phyloP scores from a whole-genome alignment of 1,140 invertebrate genomes.

The Rhyacophila brunnea region DNA sequence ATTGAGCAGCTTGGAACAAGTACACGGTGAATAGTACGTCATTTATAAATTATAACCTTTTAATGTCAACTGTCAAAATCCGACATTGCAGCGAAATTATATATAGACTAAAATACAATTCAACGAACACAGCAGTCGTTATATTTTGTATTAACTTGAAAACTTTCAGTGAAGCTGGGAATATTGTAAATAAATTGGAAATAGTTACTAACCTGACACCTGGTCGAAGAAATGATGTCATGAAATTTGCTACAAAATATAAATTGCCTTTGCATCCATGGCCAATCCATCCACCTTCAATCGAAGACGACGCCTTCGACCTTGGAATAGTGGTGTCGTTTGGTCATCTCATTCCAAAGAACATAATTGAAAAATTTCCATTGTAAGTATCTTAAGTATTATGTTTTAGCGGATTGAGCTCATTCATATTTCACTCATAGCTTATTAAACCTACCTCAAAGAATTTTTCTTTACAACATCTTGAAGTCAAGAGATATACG shows the following conservation, averaged over 20 bases:
- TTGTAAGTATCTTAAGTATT: conserved; percentile 59
- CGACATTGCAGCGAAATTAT: too few relatives aligned
- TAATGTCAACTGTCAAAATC: conserved; percentile 1
- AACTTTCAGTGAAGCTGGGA: conserved; percentile 40
- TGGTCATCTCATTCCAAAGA: conserved; percentile 66
- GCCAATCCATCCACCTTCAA: conserved; percentile 53
- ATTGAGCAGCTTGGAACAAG: conserved; percentile 57
- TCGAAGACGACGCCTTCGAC: conserved; percentile 51
- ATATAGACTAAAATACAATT: too few relatives aligned
- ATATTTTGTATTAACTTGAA: conserved; percentile 24
- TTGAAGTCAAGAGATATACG: too few relatives aligned
- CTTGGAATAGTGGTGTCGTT: conserved; percentile 72
- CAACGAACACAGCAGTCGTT: not conserved
- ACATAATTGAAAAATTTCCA: conserved; percentile 63
- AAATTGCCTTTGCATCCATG: conserved; percentile 56
- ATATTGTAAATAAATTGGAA: conserved; percentile 51
- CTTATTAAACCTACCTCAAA: too few relatives aligned
- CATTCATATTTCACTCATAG: too few relatives aligned
- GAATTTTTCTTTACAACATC: too few relatives aligned
- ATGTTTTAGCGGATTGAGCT: too few relatives aligned
- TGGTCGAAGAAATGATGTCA: conserved; percentile 54
- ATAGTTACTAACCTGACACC: conserved; percentile 59
- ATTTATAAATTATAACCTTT: conserved; percentile 18
- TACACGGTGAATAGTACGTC: conserved; percentile 54
- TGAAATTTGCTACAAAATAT: conserved; percentile 52